Evolutionary conservation across 2,888 invertebrate species (phyloP).

Genomic region (Trisateles emortualis): DNA sequence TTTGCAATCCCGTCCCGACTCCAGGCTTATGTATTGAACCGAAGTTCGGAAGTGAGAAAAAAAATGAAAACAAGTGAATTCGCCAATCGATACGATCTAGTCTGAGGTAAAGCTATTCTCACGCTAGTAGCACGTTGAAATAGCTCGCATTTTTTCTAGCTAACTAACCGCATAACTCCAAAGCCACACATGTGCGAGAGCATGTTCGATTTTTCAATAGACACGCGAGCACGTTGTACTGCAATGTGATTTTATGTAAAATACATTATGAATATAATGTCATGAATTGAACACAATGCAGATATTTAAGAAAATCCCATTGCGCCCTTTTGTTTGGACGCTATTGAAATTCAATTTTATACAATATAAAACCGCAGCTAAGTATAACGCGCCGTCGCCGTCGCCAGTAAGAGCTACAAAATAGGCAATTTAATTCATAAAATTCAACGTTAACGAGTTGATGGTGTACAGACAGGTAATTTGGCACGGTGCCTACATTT

Average conservation of each 20-base stretch:
- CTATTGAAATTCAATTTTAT: constrained; percentile 28
- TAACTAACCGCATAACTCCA: constrained; percentile 63
- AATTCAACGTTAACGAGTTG: constrained; percentile 61
- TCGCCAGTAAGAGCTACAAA: constrained; percentile 41
- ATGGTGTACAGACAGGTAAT: constrained; percentile 65
- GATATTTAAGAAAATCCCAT: constrained; percentile 27
- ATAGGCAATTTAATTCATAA: constrained; percentile 67
- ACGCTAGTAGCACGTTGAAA: constrained; percentile 39
- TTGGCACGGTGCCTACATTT: constrained; percentile 78
- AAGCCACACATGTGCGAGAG: constrained; percentile 51
- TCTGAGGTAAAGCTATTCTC: constrained; percentile 42
- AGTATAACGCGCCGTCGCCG: constrained; percentile 19
- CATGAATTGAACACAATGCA: constrained; percentile 40
- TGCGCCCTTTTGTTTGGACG: constrained; percentile 21
- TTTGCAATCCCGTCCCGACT: constrained; percentile 79
- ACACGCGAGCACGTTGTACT: constrained; percentile 51
- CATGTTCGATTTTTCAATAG: constrained; percentile 59
- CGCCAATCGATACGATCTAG: constrained; percentile 28
- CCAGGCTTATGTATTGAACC: constrained; percentile 42
- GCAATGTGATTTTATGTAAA: constrained; percentile 51
- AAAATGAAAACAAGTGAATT: constrained; percentile 35
- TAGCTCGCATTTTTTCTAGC: constrained; percentile 60
- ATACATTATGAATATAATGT: constrained; percentile 38
- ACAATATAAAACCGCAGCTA: constrained; percentile 27
- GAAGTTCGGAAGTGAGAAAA: constrained; percentile 46